Evolutionary conservation across 2,888 invertebrate genomes (phyloP).

Genomic region (Limnephilus auricula): DNA sequence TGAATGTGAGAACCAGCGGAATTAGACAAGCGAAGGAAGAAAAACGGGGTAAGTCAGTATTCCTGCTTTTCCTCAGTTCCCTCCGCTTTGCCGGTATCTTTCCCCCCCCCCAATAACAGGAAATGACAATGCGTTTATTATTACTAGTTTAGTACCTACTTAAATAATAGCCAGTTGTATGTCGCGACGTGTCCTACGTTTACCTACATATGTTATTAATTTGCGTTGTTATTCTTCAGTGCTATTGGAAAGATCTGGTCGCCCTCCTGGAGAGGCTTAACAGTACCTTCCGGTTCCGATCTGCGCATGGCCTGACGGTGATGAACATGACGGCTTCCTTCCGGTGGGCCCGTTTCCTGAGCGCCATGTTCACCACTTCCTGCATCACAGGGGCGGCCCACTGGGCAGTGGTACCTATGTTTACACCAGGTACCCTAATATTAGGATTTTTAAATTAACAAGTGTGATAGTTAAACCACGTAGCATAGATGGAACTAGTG

Average conservation of each 20-base stretch:
- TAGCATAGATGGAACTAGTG: too few species aligned
- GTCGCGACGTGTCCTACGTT: neutral
- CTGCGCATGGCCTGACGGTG: conserved; percentile 57
- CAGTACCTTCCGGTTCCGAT: conserved; percentile 54
- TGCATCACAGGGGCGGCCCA: conserved; percentile 56
- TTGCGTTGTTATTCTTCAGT: neutral
- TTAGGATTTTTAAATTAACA: neutral
- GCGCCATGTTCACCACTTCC: conserved; percentile 53
- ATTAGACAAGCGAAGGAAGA: too few species aligned
- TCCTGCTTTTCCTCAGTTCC: too few species aligned
- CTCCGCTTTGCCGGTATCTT: too few species aligned
- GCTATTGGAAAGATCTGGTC: conserved; percentile 31
- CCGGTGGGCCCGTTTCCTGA: conserved; percentile 52
- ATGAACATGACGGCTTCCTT: conserved; percentile 58
- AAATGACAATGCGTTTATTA: too few species aligned
- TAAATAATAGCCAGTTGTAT: too few species aligned
- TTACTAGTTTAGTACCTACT: too few species aligned
- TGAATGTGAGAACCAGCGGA: too few species aligned
- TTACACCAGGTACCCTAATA: conserved; percentile 43
- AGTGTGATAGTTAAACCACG: too few species aligned
- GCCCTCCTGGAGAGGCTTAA: conserved; percentile 50
- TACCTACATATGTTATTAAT: neutral
- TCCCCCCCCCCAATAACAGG: too few species aligned
- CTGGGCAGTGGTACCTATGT: conserved; percentile 57
- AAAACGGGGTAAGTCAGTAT: too few species aligned